Evolutionary conservation across 2,888 invertebrate species (phyloP), one percentile per base, ranked within the genome.

Genomic region (Danaus chrysippus): DNA sequence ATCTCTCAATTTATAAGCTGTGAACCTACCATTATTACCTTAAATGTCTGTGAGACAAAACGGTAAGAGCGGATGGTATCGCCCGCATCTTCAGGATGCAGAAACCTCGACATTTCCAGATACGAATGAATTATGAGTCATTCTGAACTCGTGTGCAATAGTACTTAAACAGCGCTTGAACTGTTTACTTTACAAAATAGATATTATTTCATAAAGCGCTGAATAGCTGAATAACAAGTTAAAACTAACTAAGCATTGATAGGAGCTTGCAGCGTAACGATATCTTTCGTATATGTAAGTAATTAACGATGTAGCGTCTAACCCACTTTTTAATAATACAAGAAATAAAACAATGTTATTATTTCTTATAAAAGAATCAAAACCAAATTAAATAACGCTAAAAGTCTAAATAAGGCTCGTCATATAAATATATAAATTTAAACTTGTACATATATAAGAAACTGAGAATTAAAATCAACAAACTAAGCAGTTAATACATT

Each of bases 71-170:
- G 77, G 74, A 75, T 71, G 80, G 78, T 83, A 84, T 82, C 84
- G 76, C 74, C 76, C 78, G 76, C 66, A 68, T 64, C 66, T 63
- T 58, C 83, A 81, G 83, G 86, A 85, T 84, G 87, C 85, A 81
- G 59, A 68, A 63, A 66, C 59, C 67, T 73, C 76, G 75, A 71
- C 74, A 78, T 78, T 79, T 76, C 59, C 66, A 68, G 84, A 86
- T 86, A 84, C 81, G 73, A 73, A 74, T 86, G 85, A 87, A 76
- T 86, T 85, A 87, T 85, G 84, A 83, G 79, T 76, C 75, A 76
- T 79, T 76, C 73, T 77, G 55, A 58, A 58, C 78, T 79, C 77
- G 77, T 77, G 78, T 76, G 76, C 67, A 81, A 79, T 77, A 75
- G 79, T 79, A 77, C 81, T 69, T 67, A 62, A 60, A 13, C 23